Evolutionary conservation across 2,113 vertebrate species (phyloP), one percentile per base, ranked within the genome.

Genomic region (Stegostoma tigrinum): DNA sequence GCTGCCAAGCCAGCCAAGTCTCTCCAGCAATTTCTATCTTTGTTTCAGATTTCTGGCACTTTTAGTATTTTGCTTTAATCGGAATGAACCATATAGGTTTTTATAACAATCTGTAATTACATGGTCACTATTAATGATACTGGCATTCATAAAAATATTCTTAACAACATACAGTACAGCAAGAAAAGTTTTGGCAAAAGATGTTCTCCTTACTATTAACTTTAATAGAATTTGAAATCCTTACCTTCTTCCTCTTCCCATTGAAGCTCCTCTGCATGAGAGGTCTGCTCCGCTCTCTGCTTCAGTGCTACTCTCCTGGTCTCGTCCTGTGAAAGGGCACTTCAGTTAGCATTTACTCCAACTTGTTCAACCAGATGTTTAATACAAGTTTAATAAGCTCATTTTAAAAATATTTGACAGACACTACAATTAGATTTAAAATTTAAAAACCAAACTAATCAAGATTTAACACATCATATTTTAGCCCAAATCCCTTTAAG

Each of bases 161-260:
- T 64, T 61, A 61, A 3, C 78, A n/a, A 80, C 15, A 87, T 2
- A 10, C 30, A 61, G 52, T 0, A 2, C 52, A n/a, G 48, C 87
- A 90, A 90, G 48, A 61, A 64, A 90, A 12, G 48, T 52, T 90
- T 90, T 55, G 64, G 1, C 27, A 61, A 89, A 52, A 30, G 7
- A 10, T 72, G 27, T 94, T 94, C 34, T 45, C 21, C 45, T 34
- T 27, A 34, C 86, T 48, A 12, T 24, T 48, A 30, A 34, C 96
- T 30, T 6, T 30, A 95, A 55, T 52, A 19, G 7, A 45, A 4
- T 34, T 15, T 4, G 24, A 55, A 7, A n/a, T 4, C 95, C 97
- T 96, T 96, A 98, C 98, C 98, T 97, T 98, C 99, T 96, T 99
- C 98, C 27, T 99, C 99, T 95, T 99, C 99, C 98, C 99, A 99